Evolutionary conservation across 2,797 vertebrate genomes (phyloP).

Genomic region (Enteromius mattozi): DNA sequence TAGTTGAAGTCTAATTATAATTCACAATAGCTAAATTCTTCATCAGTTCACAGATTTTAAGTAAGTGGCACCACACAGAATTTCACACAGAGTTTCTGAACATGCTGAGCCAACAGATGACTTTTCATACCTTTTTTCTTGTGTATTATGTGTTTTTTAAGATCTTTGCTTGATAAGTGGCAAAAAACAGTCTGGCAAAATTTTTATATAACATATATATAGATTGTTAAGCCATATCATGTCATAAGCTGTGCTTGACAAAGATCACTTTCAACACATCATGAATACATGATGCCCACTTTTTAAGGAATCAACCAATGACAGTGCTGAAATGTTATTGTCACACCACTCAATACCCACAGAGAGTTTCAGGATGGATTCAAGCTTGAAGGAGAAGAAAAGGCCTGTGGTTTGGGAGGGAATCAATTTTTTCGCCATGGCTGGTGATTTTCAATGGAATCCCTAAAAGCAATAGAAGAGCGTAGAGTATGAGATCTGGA

Average conservation of each 20-base stretch:
- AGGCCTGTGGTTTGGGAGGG: slow-evolving; percentile 26
- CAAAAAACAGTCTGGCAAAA: neutral
- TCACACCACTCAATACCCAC: slow-evolving; percentile 19
- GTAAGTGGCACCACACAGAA: neutral
- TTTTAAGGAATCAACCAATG: neutral
- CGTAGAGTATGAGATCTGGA: slow-evolving; percentile 27
- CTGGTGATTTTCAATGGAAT: slow-evolving; percentile 54
- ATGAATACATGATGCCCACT: neutral
- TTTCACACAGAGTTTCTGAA: neutral
- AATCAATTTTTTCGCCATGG: slow-evolving; percentile 53
- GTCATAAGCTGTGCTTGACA: neutral
- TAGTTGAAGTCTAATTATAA: neutral
- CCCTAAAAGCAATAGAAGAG: slow-evolving; percentile 43
- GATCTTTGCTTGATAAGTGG: neutral
- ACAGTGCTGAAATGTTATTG: slow-evolving; percentile 7
- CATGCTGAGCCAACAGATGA: neutral
- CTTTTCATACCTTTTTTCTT: neutral
- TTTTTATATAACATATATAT: neutral
- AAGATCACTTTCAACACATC: neutral
- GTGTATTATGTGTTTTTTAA: neutral
- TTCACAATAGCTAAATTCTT: neutral
- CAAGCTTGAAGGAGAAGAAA: slow-evolving; percentile 39
- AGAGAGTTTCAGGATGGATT: slow-evolving; percentile 22
- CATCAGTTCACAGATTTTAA: neutral
- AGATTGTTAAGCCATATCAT: neutral